Evolutionary conservation across 2,888 invertebrate genomes (phyloP), one percentile per base, ranked within the genome.

Genomic region (Spilosoma lubricipeda): DNA sequence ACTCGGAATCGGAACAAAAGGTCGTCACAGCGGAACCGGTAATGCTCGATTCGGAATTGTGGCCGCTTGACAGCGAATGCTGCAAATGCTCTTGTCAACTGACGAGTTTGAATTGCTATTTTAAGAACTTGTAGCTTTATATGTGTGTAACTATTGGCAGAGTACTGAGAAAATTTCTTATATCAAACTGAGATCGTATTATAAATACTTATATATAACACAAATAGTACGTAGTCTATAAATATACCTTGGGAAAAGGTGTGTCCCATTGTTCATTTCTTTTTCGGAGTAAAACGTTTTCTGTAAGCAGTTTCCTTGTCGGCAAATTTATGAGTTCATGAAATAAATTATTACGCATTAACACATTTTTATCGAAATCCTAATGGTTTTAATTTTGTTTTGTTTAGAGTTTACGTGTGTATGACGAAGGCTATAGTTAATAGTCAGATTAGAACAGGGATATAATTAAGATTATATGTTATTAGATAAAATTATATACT

Each of bases 11-110:
- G 83, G 88, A 89, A 93, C 92, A 93, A 93, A 93, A 92, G 92
- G 90, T 91, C 90, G 88, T 86, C 90, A 89, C 88, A 86, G 86
- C 90, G 89, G 88, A 90, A 90, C 90, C 87, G 91, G 91, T 90
- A 91, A 93, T 91, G 92, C 89, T 88, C 90, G 87, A 90, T 90
- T 91, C 90, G 87, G 89, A 89, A 91, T 91, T 92, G 91, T 88
- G 90, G 90, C 86, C 82, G 85, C 83, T 82, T 84, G 80, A 74
- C 82, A 84, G 82, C 82, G 78, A 84, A 80, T 84, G 84, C 87
- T 82, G 85, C 86, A 86, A 88, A 88, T 88, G 87, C 85, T 86
- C 85, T 83, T 86, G 90, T 88, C 88, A 88, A 86, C 86, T 85
- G 87, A 84, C 86, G 87, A 85, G 85, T 80, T 80, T 77, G 80